Conservation (phyloP, 2,888 invertebrate species). For the Orchesellides sinensis region DNA sequence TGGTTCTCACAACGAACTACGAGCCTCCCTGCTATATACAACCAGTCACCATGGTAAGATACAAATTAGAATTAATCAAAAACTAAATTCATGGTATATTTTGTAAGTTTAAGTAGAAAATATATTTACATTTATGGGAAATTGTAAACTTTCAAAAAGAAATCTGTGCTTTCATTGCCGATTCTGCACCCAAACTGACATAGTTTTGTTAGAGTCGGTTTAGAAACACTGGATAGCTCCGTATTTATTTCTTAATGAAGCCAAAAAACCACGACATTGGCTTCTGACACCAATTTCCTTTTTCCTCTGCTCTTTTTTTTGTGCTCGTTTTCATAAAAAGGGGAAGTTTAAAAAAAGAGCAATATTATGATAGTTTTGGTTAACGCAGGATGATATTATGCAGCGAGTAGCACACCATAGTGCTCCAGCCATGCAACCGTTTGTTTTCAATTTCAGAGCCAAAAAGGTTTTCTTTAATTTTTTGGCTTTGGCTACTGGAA, state of each 20-base stretch:
- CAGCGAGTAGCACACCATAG: conserved; percentile 29
- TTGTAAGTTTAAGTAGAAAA: no score
- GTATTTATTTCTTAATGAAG: conserved; percentile 13
- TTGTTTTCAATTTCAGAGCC: conserved; percentile 71
- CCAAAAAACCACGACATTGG: conserved; percentile 30
- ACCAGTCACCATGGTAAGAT: conserved; percentile 64
- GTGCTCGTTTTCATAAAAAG: conserved; percentile 11
- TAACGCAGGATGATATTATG: conserved; percentile 32
- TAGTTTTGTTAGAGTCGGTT: neutral
- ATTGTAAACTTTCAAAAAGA: no score
- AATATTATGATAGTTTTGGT: conserved; percentile 1
- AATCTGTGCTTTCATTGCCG: neutral
- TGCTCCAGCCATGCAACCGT: conserved; percentile 69
- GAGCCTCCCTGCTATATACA: conserved; percentile 64
- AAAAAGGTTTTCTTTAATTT: conserved; percentile 69
- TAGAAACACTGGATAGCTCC: neutral
- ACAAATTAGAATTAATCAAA: neutral
- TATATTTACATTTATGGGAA: no score
- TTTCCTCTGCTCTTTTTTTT: neutral
- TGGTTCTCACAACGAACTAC: conserved; percentile 68
- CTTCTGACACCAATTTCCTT: conserved; percentile 33
- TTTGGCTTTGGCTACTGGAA: conserved; percentile 69
- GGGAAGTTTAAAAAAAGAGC: conserved; percentile 7
- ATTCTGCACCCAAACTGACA: neutral
- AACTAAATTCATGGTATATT: no score